Percentiles rank a stretch among this genome's conserved stretches.
Conservation (phyloP, 2,797 vertebrate species). For the Myotis planiceps region DNA sequence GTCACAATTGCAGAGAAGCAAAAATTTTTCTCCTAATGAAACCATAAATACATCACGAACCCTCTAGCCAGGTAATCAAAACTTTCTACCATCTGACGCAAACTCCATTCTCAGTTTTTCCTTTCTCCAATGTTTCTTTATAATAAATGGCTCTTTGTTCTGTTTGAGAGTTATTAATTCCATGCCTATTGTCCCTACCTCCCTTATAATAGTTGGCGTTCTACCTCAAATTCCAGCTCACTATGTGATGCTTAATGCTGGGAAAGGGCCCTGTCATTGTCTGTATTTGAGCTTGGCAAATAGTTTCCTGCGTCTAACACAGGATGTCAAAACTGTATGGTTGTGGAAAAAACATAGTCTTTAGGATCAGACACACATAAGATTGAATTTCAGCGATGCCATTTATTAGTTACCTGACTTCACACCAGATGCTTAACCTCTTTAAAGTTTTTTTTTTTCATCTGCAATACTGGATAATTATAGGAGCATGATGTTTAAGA, state of each 20-base stretch:
- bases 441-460: neutral
- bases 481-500: neutral
- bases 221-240: neutral
- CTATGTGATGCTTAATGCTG: neutral
- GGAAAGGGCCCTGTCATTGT: neutral
- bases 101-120: neutral
- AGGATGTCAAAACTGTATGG: neutral
- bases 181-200: neutral
- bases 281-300: neutral
- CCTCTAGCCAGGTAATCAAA: neutral
- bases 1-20: neutral
- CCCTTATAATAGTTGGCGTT: neutral
- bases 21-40: neutral
- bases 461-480: neutral
- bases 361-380: neutral
- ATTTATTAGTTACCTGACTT: neutral
- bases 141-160: neutral
- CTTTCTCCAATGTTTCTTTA: neutral
- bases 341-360: neutral
- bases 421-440: neutral
- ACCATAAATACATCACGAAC: neutral
- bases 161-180: neutral
- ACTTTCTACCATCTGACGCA: neutral
- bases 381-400: neutral
- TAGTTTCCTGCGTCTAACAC: neutral